A percentile compares a stretch with the other conserved stretches of the same genome.
These are phyloP conservation scores for Catajapyx aquilonaris DNA, from an alignment of 1,140 invertebrate species.

Conservation along the genomic window DNA sequence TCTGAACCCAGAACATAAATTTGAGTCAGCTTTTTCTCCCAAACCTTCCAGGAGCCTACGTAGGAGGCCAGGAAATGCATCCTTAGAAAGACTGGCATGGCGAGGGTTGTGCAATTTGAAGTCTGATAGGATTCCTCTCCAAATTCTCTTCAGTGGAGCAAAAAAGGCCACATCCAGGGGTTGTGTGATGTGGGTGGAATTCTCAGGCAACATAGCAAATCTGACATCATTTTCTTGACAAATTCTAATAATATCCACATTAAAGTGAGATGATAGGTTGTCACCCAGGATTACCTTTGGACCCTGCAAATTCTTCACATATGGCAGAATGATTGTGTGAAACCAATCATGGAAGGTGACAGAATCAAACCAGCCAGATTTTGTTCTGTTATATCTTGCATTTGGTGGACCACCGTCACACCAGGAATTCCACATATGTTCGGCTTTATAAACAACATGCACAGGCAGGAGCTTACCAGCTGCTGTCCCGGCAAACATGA, in stretches of 20 bases:
- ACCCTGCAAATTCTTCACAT: constrained; percentile 3
- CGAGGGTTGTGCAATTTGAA: constrained; percentile 16
- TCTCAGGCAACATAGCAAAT: constrained; percentile 19
- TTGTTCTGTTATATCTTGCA: constrained; percentile 10
- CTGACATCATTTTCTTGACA: constrained; percentile 16
- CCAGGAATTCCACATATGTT: constrained; percentile 11
- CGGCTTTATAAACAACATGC: constrained; percentile 13
- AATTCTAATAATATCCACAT: constrained; percentile 10
- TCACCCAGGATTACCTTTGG: constrained; percentile 9
- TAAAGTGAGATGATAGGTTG: constrained; percentile 9
- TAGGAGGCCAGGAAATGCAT: too few species aligned
- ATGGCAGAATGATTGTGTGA: not conserved
- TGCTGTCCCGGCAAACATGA: constrained; percentile 14
- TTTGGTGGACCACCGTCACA: constrained; percentile 10
- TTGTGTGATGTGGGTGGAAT: constrained; percentile 18
- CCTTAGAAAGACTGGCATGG: too few species aligned
- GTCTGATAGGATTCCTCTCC: constrained; percentile 16
- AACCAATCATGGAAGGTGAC: constrained; percentile 9
- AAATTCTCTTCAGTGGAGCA: constrained; percentile 17
- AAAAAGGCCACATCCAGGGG: constrained; percentile 21
- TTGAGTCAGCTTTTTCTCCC: too few species aligned
- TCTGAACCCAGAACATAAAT: too few species aligned
- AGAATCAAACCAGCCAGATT: constrained; percentile 8
- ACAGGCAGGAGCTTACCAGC: constrained; percentile 10
- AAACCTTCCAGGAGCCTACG: too few species aligned